Percentiles rank a stretch among this genome's conserved stretches.
Conservation (phyloP, 2,797 vertebrate genomes). For the Lacerta agilis region DNA sequence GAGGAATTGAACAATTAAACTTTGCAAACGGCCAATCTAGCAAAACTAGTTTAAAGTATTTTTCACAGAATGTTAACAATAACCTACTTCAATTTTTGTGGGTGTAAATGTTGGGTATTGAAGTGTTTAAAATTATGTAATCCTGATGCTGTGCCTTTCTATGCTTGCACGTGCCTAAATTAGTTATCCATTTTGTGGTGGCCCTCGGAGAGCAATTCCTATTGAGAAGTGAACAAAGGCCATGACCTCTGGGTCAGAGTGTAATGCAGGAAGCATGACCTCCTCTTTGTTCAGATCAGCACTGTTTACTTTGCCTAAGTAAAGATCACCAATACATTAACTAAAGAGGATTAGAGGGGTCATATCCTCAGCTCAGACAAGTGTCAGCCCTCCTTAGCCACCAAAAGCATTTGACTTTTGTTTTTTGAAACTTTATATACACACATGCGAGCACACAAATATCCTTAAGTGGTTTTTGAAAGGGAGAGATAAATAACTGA, state of each 20-base stretch:
- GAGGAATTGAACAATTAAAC: background rate
- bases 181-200: slow-evolving; percentile 89
- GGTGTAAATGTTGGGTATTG: background rate
- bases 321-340: slow-evolving; percentile 92
- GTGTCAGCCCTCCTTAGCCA: slow-evolving; percentile 72
- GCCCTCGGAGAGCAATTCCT: slow-evolving; percentile 89
- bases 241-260: slow-evolving; percentile 91
- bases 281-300: slow-evolving; percentile 84
- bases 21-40: background rate
- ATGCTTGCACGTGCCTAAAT: slow-evolving; percentile 90
- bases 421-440: too few species aligned
- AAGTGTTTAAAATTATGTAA: slow-evolving; percentile 51
- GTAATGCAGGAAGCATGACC: slow-evolving; percentile 88
- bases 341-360: slow-evolving; percentile 94
- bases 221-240: slow-evolving; percentile 91
- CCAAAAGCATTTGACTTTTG: slow-evolving; percentile 60
- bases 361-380: slow-evolving; percentile 79
- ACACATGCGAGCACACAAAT: background rate
- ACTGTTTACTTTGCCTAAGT: slow-evolving; percentile 95
- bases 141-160: slow-evolving; percentile 68
- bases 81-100: slow-evolving; percentile 28
- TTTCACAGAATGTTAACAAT: background rate
- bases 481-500: slow-evolving; percentile 34
- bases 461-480: background rate
- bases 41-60: background rate